phyloP scores from a whole-genome alignment of 2,888 invertebrate species.

The Ichneumoninae sp. region DNA sequence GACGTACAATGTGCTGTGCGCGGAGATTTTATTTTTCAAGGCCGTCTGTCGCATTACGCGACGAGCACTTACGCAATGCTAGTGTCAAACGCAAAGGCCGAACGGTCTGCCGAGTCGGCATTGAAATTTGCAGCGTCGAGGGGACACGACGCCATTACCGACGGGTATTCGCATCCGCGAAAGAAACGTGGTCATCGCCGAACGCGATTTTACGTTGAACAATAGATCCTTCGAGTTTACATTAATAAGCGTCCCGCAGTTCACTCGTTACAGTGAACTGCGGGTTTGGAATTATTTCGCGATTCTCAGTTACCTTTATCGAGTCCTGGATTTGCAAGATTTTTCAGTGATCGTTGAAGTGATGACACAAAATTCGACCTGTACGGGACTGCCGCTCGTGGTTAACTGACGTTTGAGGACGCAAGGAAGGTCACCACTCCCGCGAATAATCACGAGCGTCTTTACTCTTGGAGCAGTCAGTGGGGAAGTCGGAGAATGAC shows the following conservation, averaged over 20 bases:
- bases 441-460: slow-evolving; percentile 1
- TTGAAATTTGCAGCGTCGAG: slow-evolving; percentile 33
- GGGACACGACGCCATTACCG: slow-evolving; percentile 8
- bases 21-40: slow-evolving; percentile 59
- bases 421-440: slow-evolving; percentile 63
- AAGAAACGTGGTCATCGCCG: slow-evolving; percentile 3
- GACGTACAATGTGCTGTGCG: not conserved
- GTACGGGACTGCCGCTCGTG: slow-evolving; percentile 59
- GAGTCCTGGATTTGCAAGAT: slow-evolving; percentile 28
- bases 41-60: slow-evolving; percentile 47
- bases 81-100: slow-evolving; percentile 36
- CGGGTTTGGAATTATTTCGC: not conserved
- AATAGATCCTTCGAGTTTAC: not conserved
- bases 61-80: slow-evolving; percentile 57
- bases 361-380: slow-evolving; percentile 45
- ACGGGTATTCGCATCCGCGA: not conserved
- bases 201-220: not conserved
- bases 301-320: slow-evolving; percentile 48
- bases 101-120: slow-evolving; percentile 28
- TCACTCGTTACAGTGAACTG: not conserved
- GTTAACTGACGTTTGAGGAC: slow-evolving; percentile 68
- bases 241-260: not conserved
- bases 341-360: slow-evolving; percentile 30
- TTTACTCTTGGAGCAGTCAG: not conserved
- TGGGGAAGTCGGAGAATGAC: slow-evolving; percentile 11